Conservation (phyloP, 2,888 invertebrate genomes). For the Unio delphinus region DNA sequence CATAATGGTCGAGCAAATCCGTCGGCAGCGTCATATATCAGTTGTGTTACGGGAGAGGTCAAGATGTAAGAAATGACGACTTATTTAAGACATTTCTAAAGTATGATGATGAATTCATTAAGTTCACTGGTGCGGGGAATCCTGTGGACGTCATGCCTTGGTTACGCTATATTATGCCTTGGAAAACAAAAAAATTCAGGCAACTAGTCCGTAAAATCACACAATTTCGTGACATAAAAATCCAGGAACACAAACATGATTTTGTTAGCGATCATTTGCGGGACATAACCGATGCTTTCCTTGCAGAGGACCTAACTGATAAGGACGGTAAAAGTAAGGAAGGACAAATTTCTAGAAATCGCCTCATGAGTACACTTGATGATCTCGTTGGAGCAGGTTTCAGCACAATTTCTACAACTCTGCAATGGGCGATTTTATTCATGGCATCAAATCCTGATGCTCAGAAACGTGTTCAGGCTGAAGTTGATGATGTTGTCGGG, state of each 20-base stretch:
- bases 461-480: slow-evolving; percentile 40
- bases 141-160: slow-evolving; percentile 43
- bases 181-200: slow-evolving; percentile 17
- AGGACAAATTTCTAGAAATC: slow-evolving; percentile 8
- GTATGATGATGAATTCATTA: slow-evolving; percentile 5
- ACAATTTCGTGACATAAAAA: not conserved
- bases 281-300: slow-evolving; percentile 45
- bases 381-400: slow-evolving; percentile 47
- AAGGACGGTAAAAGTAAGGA: slow-evolving; percentile 8
- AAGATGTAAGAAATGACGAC: slow-evolving; percentile 18
- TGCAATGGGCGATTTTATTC: slow-evolving; percentile 39
- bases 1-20: not conserved
- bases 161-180: slow-evolving; percentile 27
- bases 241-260: slow-evolving; percentile 6
- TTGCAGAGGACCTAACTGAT: slow-evolving; percentile 17
- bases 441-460: slow-evolving; percentile 35
- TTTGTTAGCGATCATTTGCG: slow-evolving; percentile 19
- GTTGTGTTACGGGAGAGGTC: slow-evolving; percentile 23
- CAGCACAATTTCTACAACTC: slow-evolving; percentile 34
- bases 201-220: not conserved
- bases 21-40: slow-evolving; percentile 32
- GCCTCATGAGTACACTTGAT: slow-evolving; percentile 26
- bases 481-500: slow-evolving; percentile 44
- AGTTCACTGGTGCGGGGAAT: slow-evolving; percentile 34
- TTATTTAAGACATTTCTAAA: slow-evolving; percentile 12